Base-by-base conservation (phyloP, 2,888 invertebrate genomes). In the Petrolisthes cinctipes region DNA sequence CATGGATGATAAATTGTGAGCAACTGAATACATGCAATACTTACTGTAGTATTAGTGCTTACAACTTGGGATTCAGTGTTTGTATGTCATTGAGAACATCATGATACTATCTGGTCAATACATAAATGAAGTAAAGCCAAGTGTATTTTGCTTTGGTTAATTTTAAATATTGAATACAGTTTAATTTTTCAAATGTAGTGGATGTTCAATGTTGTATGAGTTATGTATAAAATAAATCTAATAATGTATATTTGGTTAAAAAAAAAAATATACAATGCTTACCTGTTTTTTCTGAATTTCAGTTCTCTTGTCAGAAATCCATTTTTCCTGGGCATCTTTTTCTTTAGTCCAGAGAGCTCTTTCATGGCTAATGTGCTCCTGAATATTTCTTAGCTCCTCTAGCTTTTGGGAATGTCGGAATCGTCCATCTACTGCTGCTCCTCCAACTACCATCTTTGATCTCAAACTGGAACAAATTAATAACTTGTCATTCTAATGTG, bases 371-470 rank as follows among this genome's bases (percentile, higher is more conserved):
- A 98, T 94, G 90, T 96, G 95, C 93, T 97, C 97, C 93, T 98
- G 98, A 90, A 98, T 94, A 93, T 98, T 98, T 0, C 98, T 94
- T 91, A 98, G 93, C 93, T 98, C 98, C 93, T 98, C 98, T 91
- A 98, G 93, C 92, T 97, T 97, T 92, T 97, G 97, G 93, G 97
- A 97, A 93, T 97, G 97, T 91, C 95, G 94, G 91, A 96, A 95
- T 37, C 92, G 66, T 91, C 92, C 91, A 92, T 92, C 91, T 92
- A 93, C 91, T 51, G 91, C 88, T 78, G 92, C 92, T 86, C 93
- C 92, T 90, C 93, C 85, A 57, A 88, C 78, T 0, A 88, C 85
- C 54, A 88, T 14, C 75, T 86, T 89, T 7, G 89, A 86, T 73
- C 86, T 89, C 68, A 89, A 71, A 57, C 88, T 85, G 85, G 14